Evolutionary conservation across 2,888 invertebrate species (phyloP).

Genomic region (Heliconius ethilla): DNA sequence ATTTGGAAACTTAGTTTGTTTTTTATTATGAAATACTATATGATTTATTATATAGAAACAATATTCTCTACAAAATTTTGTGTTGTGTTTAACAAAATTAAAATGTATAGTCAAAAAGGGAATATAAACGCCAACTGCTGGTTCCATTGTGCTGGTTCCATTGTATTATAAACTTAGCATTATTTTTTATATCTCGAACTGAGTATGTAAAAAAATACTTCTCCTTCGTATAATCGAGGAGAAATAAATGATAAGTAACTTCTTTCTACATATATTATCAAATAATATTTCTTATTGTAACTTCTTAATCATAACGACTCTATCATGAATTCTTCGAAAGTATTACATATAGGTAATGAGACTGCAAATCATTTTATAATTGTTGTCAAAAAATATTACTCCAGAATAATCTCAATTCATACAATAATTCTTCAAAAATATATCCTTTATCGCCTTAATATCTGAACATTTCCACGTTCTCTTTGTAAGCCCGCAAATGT

Average conservation of each 20-base stretch:
- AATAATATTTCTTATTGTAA: not conserved
- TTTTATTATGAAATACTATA: too few relatives aligned
- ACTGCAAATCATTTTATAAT: not conserved
- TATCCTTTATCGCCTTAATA: slow-evolving; percentile 39
- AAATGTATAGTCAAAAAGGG: not conserved
- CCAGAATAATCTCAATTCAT: not conserved
- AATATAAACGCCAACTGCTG: not conserved
- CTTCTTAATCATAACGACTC: not conserved
- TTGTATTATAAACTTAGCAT: not conserved
- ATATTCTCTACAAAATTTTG: not conserved
- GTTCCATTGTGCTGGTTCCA: not conserved
- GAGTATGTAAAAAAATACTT: too few relatives aligned
- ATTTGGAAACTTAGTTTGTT: not conserved
- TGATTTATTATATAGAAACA: too few relatives aligned
- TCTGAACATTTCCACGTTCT: slow-evolving; percentile 45
- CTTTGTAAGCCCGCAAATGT: slow-evolving; percentile 45
- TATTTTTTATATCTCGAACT: not conserved
- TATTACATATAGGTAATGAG: not conserved
- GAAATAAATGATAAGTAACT: not conserved
- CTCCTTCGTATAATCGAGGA: not conserved
- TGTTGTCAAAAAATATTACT: not conserved
- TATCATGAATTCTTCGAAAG: not conserved
- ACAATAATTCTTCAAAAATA: slow-evolving; percentile 10
- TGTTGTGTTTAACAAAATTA: not conserved
- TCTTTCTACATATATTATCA: not conserved